phyloP scores from a whole-genome alignment of 1,140 invertebrate genomes.

The Anastatus disparis region DNA sequence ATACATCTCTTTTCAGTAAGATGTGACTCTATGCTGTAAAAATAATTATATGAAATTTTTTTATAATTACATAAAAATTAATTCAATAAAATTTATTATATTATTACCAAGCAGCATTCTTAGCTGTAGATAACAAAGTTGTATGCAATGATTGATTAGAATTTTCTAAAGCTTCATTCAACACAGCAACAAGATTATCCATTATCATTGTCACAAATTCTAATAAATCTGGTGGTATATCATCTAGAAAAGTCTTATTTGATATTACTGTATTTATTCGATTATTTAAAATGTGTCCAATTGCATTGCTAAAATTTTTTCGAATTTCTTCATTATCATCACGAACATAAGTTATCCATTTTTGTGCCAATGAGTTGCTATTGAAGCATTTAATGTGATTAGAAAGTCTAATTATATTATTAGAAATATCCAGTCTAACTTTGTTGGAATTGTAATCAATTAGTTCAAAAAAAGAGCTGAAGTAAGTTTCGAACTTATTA shows the following conservation, averaged over 20 bases:
- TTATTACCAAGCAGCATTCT: slow-evolving; percentile 64
- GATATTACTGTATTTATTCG: slow-evolving; percentile 48
- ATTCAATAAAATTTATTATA: not conserved
- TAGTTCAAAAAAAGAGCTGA: slow-evolving; percentile 48
- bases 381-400: slow-evolving; percentile 64
- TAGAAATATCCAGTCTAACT: slow-evolving; percentile 53
- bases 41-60: slow-evolving; percentile 26
- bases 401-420: slow-evolving; percentile 57
- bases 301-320: slow-evolving; percentile 53
- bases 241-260: slow-evolving; percentile 46
- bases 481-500: slow-evolving; percentile 44
- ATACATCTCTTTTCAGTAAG: slow-evolving; percentile 62
- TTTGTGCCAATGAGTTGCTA: slow-evolving; percentile 51
- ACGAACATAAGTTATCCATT: slow-evolving; percentile 60
- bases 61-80: not conserved
- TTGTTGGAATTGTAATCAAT: slow-evolving; percentile 47
- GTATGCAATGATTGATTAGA: slow-evolving; percentile 68
- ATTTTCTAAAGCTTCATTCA: slow-evolving; percentile 66
- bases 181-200: slow-evolving; percentile 64
- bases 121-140: slow-evolving; percentile 67
- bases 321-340: slow-evolving; percentile 58
- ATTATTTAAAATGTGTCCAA: slow-evolving; percentile 56
- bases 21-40: slow-evolving; percentile 61
- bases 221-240: slow-evolving; percentile 59
- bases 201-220: slow-evolving; percentile 67